phyloP scores from a whole-genome alignment of 2,888 invertebrate genomes.

The Argyra leucocephala region DNA sequence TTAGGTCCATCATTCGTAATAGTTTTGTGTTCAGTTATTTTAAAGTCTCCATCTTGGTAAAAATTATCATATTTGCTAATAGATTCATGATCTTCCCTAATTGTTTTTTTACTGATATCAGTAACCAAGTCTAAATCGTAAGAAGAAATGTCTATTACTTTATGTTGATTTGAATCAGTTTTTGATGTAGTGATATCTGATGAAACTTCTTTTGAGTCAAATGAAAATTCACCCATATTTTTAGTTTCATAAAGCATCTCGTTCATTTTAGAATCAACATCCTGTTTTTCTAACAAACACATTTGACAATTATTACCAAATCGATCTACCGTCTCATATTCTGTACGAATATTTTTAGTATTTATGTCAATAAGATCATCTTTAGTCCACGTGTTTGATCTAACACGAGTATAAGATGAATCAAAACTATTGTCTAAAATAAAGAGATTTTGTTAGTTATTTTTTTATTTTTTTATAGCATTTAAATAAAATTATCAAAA shows the following conservation, averaged over 20 bases:
- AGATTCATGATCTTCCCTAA: background rate
- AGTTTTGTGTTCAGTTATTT: too few species aligned
- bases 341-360: background rate
- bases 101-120: background rate
- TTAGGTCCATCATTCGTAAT: conserved; percentile 31
- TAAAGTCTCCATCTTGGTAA: too few species aligned
- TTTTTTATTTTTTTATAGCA: background rate
- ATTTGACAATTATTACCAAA: background rate
- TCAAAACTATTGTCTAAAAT: conserved; percentile 24
- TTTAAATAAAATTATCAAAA: background rate
- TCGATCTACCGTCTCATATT: background rate
- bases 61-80: too few species aligned
- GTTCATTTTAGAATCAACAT: background rate
- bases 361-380: conserved; percentile 45
- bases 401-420: conserved; percentile 48
- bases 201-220: too few species aligned
- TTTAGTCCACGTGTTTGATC: conserved; percentile 57
- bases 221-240: background rate
- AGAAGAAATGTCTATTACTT: too few species aligned
- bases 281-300: background rate
- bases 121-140: too few species aligned
- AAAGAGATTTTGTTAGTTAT: background rate
- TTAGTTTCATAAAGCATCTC: background rate
- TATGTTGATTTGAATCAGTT: background rate
- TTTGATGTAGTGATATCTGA: background rate